These are phyloP conservation scores for Labia minor DNA, from an alignment of 2,888 invertebrate genomes.

Conservation along the genomic window DNA sequence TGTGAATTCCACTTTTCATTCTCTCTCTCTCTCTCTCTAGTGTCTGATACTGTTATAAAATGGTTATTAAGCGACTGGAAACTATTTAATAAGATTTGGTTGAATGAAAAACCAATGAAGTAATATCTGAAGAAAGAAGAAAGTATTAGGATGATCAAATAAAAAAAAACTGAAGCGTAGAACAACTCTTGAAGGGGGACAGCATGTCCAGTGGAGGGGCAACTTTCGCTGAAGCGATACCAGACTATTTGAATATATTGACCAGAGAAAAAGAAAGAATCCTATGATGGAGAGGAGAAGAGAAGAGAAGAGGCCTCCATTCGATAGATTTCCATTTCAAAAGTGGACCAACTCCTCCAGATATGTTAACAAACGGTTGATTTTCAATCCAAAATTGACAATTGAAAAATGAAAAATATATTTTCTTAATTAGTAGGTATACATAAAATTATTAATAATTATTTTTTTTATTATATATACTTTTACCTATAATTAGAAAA, in stretches of 20 bases:
- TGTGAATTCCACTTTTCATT: too few species aligned
- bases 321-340: background rate
- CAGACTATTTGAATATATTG: background rate
- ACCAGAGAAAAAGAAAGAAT: too few species aligned
- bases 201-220: background rate
- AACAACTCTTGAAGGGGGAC: background rate
- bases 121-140: slow-evolving; percentile 1
- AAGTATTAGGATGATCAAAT: background rate
- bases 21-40: too few species aligned
- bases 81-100: too few species aligned
- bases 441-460: too few species aligned
- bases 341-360: background rate
- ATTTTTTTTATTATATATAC: too few species aligned
- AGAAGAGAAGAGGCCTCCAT: background rate
- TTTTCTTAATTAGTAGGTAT: too few species aligned
- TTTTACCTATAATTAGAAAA: too few species aligned
- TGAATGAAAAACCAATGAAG: background rate
- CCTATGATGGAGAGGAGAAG: too few species aligned
- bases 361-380: background rate
- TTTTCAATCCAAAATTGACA: background rate
- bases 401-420: too few species aligned
- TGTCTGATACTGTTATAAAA: too few species aligned
- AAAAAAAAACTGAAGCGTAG: background rate
- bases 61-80: too few species aligned
- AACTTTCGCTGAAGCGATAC: background rate